Percentiles rank a stretch among this genome's conserved stretches.
Conservation (phyloP, 2,113 vertebrate genomes). For the Poeciliopsis retropinna region DNA sequence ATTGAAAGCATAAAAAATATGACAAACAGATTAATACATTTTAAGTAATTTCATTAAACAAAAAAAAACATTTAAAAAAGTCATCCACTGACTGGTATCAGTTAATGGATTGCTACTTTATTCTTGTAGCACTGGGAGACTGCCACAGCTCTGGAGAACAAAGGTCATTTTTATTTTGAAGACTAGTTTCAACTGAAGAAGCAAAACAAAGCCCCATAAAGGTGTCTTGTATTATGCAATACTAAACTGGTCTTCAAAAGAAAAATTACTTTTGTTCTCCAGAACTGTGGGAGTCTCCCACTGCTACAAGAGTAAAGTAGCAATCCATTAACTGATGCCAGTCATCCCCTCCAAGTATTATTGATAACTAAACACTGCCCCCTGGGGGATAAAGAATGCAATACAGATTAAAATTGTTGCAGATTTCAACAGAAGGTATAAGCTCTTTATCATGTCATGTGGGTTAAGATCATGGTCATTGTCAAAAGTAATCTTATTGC, state of each 20-base stretch:
- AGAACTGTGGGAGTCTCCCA: not conserved
- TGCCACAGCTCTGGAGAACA: not conserved
- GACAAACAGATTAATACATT: not conserved
- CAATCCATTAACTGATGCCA: no score
- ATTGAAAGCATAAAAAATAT: not conserved
- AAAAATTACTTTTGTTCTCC: not conserved
- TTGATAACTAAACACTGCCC: constrained; percentile 12
- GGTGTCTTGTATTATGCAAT: no score
- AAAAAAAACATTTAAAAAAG: no score
- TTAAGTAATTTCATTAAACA: not conserved
- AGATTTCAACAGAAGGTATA: not conserved
- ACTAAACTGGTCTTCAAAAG: not conserved
- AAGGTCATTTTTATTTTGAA: not conserved
- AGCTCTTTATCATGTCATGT: constrained; percentile 20
- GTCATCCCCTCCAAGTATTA: not conserved
- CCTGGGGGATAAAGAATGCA: constrained; percentile 14
- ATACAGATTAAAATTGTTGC: not conserved
- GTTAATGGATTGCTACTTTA: not conserved
- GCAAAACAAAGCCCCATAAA: not conserved
- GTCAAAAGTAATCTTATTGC: not conserved
- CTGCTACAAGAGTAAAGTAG: not conserved
- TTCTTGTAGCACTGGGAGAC: not conserved
- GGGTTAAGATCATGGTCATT: constrained; percentile 2
- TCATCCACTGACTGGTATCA: no score
- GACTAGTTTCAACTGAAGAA: not conserved